Base-by-base conservation (phyloP, 2,888 invertebrate genomes). In the Epinotia nisella region DNA sequence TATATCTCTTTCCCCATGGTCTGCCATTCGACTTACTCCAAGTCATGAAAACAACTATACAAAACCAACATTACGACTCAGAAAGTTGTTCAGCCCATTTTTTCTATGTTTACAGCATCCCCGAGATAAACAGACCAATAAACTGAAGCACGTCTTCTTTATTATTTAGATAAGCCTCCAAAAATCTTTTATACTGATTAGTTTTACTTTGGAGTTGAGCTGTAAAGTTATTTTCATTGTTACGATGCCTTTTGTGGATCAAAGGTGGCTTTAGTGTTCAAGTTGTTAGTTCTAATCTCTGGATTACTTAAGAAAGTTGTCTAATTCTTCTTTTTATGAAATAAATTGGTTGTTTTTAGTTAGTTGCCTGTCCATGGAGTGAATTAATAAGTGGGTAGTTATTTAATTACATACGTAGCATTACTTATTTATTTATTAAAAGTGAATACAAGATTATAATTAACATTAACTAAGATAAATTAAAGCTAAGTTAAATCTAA, bases 121-220 rank as follows among this genome's bases (percentile, higher is more conserved):
- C n/a, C 1, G 60, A 41, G 41, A 60, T 41, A 60, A 60, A 60
- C 60, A 60, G 60, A 60, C 13, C 15, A 13, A 60, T 60, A 60
- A 60, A 60, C 13, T 60, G 41, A n/a, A 2, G 15, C 13, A 3
- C n/a, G 4, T 3, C 11, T 59, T 59, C 35, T 60, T 60, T 39
- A 60, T 39, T 29, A 41, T 13, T 13, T 13, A 35, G 60, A 60
- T 39, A 19, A 13, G 19, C 19, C 19, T 7, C 19, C 60, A 60
- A 41, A 60, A 19, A 13, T 13, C 13, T 60, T 39, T 59, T 19
- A 60, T 13, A 60, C 60, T 60, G 19, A 60, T 60, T 60, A 41
- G 19, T 21, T 60, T 41, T 60, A 41, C 19, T 41, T 1, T 10
- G n/a, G 0, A 19, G 19, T 39, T 13, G 4, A 39, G 60, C 39